Conservation (phyloP, 2,888 invertebrate genomes). For the Cryptus armator region DNA sequence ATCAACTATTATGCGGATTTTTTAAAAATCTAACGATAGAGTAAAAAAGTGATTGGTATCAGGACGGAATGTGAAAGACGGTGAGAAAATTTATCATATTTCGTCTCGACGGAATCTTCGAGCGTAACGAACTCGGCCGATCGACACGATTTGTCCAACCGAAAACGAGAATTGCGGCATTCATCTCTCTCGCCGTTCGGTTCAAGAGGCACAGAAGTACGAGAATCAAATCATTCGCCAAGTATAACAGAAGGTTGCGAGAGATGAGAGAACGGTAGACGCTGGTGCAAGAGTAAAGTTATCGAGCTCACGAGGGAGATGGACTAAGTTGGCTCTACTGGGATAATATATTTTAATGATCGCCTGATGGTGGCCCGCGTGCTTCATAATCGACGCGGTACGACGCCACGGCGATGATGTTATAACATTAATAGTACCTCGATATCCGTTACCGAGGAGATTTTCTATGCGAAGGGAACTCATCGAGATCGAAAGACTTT, state of each 20-base stretch:
- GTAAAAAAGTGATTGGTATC: slow-evolving; percentile 18
- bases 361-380: neutral
- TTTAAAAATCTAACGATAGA: neutral
- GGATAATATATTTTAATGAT: slow-evolving; percentile 56
- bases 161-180: slow-evolving; percentile 63
- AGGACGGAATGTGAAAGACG: slow-evolving; percentile 17
- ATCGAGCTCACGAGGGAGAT: slow-evolving; percentile 3
- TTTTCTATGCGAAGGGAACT: no score
- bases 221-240: slow-evolving; percentile 42
- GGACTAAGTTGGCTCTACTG: slow-evolving; percentile 33
- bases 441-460: neutral
- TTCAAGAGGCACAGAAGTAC: slow-evolving; percentile 12
- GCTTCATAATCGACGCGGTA: slow-evolving; percentile 23
- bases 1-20: neutral
- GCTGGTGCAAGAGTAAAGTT: neutral
- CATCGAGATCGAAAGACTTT: no score
- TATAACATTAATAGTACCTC: slow-evolving; percentile 28
- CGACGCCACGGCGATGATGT: slow-evolving; percentile 30
- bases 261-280: neutral
- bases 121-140: slow-evolving; percentile 63
- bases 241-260: slow-evolving; percentile 47
- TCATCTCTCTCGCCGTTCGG: slow-evolving; percentile 27
- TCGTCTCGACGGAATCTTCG: slow-evolving; percentile 53
- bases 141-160: slow-evolving; percentile 62
- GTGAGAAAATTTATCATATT: slow-evolving; percentile 31